Evolutionary conservation across 2,888 invertebrate genomes (phyloP).

Genomic region (Ophion slaviceki): DNA sequence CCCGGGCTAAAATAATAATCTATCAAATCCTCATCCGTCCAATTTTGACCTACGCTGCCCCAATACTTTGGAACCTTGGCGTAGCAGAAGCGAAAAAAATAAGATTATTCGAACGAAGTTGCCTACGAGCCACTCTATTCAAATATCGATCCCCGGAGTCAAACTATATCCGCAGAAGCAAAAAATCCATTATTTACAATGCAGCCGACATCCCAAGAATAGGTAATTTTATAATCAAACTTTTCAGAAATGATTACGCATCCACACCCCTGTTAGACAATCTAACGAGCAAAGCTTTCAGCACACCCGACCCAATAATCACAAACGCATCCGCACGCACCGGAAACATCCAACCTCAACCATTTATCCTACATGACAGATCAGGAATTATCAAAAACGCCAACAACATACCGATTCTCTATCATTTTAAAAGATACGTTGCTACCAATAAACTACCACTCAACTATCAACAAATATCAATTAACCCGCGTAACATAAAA

Average conservation of each 20-base stretch:
- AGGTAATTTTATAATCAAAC: conserved; percentile 32
- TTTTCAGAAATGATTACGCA: conserved; percentile 46
- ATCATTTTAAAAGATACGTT: conserved; percentile 19
- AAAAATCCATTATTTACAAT: conserved; percentile 48
- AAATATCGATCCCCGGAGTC: conserved; percentile 16
- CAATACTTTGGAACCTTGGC: conserved; percentile 54
- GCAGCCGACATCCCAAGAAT: conserved; percentile 46
- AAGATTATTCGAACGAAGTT: conserved; percentile 55
- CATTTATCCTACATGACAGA: not conserved
- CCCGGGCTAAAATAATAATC: conserved; percentile 53
- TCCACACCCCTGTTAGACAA: not conserved
- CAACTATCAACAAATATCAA: not conserved
- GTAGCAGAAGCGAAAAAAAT: conserved; percentile 62
- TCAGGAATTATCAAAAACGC: conserved; percentile 12
- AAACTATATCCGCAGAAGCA: not conserved
- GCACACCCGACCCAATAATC: not conserved
- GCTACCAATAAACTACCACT: conserved; percentile 10
- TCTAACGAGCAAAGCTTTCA: not conserved
- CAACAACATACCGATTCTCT: conserved; percentile 13
- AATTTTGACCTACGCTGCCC: conserved; percentile 31
- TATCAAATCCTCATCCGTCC: conserved; percentile 60
- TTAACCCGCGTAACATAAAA: not conserved
- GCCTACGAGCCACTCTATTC: conserved; percentile 28
- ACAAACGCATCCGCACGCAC: not conserved
- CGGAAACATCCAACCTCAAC: conserved; percentile 27